Conservation (phyloP, 2,888 invertebrate species). For the Colletes collaris region DNA sequence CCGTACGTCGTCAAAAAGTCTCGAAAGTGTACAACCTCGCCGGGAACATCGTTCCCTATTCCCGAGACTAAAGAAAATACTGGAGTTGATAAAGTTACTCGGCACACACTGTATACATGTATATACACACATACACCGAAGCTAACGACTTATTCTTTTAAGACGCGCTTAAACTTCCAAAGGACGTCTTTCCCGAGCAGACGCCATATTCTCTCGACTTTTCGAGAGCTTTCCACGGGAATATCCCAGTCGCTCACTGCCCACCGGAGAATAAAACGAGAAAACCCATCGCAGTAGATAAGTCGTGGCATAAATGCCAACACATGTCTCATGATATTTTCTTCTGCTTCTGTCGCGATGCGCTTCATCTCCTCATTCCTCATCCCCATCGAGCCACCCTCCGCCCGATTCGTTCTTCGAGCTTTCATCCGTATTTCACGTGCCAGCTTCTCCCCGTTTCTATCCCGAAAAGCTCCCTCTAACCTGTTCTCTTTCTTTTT, state of each 20-base stretch:
- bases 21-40: too few relatives aligned
- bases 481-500: not conserved
- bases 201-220: slow-evolving; percentile 51
- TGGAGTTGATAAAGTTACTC: slow-evolving; percentile 31
- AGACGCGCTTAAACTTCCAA: slow-evolving; percentile 42
- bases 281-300: slow-evolving; percentile 51
- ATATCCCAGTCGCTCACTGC: slow-evolving; percentile 44
- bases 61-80: slow-evolving; percentile 2
- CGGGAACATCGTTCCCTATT: not conserved
- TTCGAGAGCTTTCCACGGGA: slow-evolving; percentile 39
- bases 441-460: slow-evolving; percentile 26
- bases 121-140: not conserved
- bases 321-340: slow-evolving; percentile 64
- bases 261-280: slow-evolving; percentile 53
- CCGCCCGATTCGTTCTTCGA: not conserved
- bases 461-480: slow-evolving; percentile 1
- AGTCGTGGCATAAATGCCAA: slow-evolving; percentile 66
- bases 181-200: slow-evolving; percentile 33
- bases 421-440: slow-evolving; percentile 33
- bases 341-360: slow-evolving; percentile 38
- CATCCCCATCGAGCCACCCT: not conserved
- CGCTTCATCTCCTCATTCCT: slow-evolving; percentile 19
- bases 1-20: too few relatives aligned
- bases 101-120: not conserved
- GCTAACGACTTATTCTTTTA: slow-evolving; percentile 57